Evolutionary conservation across 2,113 vertebrate genomes (phyloP), one percentile per base, ranked within the genome.

Genomic region (Mionectes macconnelli): DNA sequence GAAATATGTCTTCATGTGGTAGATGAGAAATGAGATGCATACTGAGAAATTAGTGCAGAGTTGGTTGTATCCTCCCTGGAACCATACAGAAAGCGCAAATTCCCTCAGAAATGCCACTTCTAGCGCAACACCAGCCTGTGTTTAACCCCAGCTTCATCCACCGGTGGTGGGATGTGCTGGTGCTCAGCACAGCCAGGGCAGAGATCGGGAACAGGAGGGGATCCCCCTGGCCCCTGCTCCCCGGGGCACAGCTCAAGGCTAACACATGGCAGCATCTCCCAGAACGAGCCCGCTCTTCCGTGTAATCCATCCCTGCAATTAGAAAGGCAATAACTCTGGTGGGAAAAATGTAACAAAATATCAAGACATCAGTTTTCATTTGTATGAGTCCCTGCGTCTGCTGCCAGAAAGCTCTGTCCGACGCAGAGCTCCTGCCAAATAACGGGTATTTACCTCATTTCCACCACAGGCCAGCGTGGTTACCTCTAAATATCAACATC

Each of bases 341-440:
- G 73, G 35, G 64, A 19, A 19, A 78, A 84, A 84, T 6, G 24
- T 60, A 90, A 72, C 50, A 74, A 91, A 95, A 95, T 84, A 85
- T 70, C 57, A 80, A 96, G 60, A 64, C 86, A 81, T 95, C 88
- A 53, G 39, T 84, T 95, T 88, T 77, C 52, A 90, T 90, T 94
- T 86, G 73, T n/a, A 35, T 87, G 85, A 95, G 23, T 68, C 17
- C 7, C 73, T 5, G 25, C 1, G 15, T 13, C 5, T 4, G 56
- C 76, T 88, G 94, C 92, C 96, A 94, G 92, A 88, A 82, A 89
- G 55, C 10, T 12, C 57, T 33, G 33, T 66, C 87, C 10, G 2
- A 28, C 19, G 2, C 1, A 18, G 0, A 62, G 37, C 55, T 84
- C 80, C 69, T 97, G 96, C 92, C 95, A 95, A 94, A 72, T 44